Evolutionary conservation across 2,797 vertebrate species (phyloP).

Genomic region (Melanotaenia boesemani): DNA sequence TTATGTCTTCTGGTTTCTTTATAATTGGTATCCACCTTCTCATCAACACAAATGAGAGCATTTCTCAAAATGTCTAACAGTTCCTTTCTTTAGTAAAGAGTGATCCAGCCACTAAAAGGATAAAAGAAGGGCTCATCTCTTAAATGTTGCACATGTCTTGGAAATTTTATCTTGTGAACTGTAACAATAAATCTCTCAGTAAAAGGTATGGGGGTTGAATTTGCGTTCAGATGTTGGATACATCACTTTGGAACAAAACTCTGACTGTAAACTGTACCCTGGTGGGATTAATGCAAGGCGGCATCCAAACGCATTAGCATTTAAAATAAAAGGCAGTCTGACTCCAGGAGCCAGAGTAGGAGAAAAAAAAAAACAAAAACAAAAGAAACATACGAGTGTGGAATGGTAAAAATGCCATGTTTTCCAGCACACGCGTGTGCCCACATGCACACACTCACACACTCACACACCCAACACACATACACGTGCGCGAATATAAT

Average conservation of each 20-base stretch:
- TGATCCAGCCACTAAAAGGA: constrained; percentile 35
- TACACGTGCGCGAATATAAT: constrained; percentile 63
- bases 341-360: constrained; percentile 74
- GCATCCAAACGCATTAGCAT: constrained; percentile 72
- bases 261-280: constrained; percentile 76
- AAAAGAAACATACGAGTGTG: constrained; percentile 67
- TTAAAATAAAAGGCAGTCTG: constrained; percentile 82
- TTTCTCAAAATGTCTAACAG: constrained; percentile 41
- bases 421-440: constrained; percentile 34
- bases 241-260: constrained; percentile 71
- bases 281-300: constrained; percentile 74
- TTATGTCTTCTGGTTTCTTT: neutral
- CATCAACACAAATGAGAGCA: constrained; percentile 1
- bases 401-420: constrained; percentile 79
- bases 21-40: constrained; percentile 5
- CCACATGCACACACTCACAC: constrained; percentile 36
- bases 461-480: constrained; percentile 29
- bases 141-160: constrained; percentile 55
- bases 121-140: constrained; percentile 60
- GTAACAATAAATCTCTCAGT: constrained; percentile 12
- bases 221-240: constrained; percentile 48
- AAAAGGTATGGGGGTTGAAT: constrained; percentile 21
- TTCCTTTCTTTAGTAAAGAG: constrained; percentile 34
- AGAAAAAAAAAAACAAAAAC: constrained; percentile 49
- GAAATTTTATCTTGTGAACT: constrained; percentile 10